These are phyloP conservation scores for Caenorhabditis becei DNA, from an alignment of 2,888 invertebrate species.

Conservation along the genomic window DNA sequence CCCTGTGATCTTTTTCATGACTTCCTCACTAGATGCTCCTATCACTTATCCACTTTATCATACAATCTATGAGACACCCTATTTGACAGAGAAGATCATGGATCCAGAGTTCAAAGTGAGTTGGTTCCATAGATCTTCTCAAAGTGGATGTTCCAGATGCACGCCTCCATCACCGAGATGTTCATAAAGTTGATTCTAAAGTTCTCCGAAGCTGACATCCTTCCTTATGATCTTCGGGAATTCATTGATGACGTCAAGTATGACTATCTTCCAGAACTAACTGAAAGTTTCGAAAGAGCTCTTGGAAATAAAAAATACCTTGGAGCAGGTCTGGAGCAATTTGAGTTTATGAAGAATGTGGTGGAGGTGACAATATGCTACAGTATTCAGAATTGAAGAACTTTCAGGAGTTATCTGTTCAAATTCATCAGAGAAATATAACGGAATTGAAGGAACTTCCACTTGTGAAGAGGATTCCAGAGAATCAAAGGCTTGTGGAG, in stretches of 20 bases:
- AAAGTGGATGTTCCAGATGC: conserved; percentile 72
- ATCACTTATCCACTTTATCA: conserved; percentile 78
- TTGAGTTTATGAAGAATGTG: conserved; percentile 17
- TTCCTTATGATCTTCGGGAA: conserved; percentile 37
- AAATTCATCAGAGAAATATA: conserved; percentile 12
- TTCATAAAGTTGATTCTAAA: conserved; percentile 82
- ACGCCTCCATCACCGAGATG: conserved; percentile 80
- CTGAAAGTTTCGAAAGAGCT: not conserved
- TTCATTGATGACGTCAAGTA: conserved; percentile 15
- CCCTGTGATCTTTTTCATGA: conserved; percentile 82
- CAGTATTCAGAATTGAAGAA: too few relatives aligned
- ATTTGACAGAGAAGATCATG: conserved; percentile 76
- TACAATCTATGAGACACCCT: conserved; percentile 79
- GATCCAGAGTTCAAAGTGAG: conserved; percentile 67
- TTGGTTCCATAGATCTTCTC: not conserved
- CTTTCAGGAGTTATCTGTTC: conserved; percentile 14
- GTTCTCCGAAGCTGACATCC: conserved; percentile 80
- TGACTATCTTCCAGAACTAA: conserved; percentile 37
- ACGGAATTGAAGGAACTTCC: conserved; percentile 12
- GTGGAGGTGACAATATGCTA: not conserved
- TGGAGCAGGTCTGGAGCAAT: conserved; percentile 1
- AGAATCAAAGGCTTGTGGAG: conserved; percentile 45
- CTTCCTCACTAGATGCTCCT: conserved; percentile 44
- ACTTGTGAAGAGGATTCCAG: conserved; percentile 6
- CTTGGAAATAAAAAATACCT: not conserved